Conservation (phyloP, 2,797 vertebrate species). For the Champsocephalus esox region DNA sequence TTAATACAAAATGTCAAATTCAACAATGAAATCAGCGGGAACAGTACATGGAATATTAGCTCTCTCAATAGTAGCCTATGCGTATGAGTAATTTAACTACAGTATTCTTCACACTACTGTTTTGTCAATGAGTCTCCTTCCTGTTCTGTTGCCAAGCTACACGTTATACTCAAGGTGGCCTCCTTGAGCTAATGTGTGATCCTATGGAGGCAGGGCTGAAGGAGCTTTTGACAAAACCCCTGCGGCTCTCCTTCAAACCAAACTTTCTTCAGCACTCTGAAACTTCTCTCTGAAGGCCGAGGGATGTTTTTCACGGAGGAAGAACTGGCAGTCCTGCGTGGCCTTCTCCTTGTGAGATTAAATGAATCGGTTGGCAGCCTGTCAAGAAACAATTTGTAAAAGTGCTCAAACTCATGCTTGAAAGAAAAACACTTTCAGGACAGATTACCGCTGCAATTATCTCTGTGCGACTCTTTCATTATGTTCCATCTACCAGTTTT, state of each 20-base stretch:
- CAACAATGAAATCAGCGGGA: background rate
- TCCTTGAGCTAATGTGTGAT: conserved; percentile 61
- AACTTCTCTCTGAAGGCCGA: conserved; percentile 68
- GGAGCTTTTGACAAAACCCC: conserved; percentile 30
- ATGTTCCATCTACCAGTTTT: conserved; percentile 7
- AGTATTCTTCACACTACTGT: background rate
- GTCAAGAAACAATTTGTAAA: conserved; percentile 49
- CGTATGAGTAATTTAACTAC: background rate
- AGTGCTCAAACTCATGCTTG: conserved; percentile 1
- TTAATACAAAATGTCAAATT: no score
- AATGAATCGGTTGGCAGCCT: conserved; percentile 37
- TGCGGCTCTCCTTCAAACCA: conserved; percentile 14
- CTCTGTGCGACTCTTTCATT: conserved; percentile 4
- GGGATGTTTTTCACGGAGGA: conserved; percentile 30
- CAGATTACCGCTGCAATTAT: conserved; percentile 23
- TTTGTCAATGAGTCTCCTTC: background rate
- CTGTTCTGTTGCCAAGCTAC: conserved; percentile 55
- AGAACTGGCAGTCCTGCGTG: conserved; percentile 49
- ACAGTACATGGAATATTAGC: background rate
- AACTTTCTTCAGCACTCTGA: conserved; percentile 25
- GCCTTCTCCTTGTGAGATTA: conserved; percentile 74
- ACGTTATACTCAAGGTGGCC: conserved; percentile 70
- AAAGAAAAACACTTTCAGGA: conserved; percentile 22
- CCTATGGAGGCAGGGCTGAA: conserved; percentile 4
- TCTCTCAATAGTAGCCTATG: background rate